Base-by-base conservation (phyloP, 2,888 invertebrate species). In the Drosophila silvestris region DNA sequence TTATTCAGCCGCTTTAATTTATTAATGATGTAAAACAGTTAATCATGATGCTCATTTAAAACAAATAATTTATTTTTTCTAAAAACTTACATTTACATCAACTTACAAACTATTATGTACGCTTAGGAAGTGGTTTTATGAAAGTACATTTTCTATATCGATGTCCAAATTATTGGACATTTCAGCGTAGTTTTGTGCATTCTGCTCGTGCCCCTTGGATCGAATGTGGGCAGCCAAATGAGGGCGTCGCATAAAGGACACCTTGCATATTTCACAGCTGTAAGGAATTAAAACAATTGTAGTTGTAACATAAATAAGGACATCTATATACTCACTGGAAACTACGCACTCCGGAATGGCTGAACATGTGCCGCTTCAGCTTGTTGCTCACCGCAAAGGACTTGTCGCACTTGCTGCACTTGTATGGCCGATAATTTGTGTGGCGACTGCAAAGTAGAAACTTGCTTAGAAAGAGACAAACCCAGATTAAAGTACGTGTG, bases 401-500 rank as follows among this genome's bases (percentile, higher is more conserved):
- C 51, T 87, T 91, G 9, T 79, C 91, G 30, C 87, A 87, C n/a
- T 81, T 79, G 10, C 52, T 72, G 65, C 87, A 87, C 56, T 91
- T 91, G 30, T 72, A 91, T 0, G 87, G 87, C 19, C 70, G 79
- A 12, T 79, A 75, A 10, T 85, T 79, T 3, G 90, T 88, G 33
- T 87, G 87, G 6, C 81, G 89, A 33, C 87, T 87, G 51, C 3
- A 37, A 58, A n/a, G 26, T 26, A 33, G 14, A 14, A 0, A 5
- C 1, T 30, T 16, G 1, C 28, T 41, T 47, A 47, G 16, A 37
- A 19, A 51, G 12, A n/a, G 30, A 14, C 3, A 2, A 35, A 28
- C 12, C 12, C 28, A n/a, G 12, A 0, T 56, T 28, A 10, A 28
- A 19, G 2, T 22, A 30, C 32, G 14, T 30, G 9, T 6, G 19